Conservation (phyloP, 2,113 vertebrate genomes). For the Symphodus melops region DNA sequence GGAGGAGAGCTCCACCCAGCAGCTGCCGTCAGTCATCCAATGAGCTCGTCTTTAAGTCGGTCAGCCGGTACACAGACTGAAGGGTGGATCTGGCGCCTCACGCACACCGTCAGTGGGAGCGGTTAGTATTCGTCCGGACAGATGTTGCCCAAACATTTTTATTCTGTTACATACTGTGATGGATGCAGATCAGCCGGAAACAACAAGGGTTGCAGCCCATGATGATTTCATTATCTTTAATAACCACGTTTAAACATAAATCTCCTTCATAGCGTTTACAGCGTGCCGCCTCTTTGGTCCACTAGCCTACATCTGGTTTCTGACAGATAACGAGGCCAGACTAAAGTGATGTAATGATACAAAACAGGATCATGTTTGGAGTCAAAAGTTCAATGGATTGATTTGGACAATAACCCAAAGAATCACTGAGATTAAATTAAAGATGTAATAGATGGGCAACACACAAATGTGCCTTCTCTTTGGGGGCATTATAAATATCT, state of each 20-base stretch:
- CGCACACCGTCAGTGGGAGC: slow-evolving; percentile 29
- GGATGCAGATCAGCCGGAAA: slow-evolving; percentile 25
- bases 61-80: background rate
- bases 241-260: slow-evolving; percentile 42
- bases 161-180: slow-evolving; percentile 27
- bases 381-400: slow-evolving; percentile 19
- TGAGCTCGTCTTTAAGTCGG: slow-evolving; percentile 14
- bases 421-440: background rate
- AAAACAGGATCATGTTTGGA: slow-evolving; percentile 14
- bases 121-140: slow-evolving; percentile 16
- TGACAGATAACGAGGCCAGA: slow-evolving; percentile 30
- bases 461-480: background rate
- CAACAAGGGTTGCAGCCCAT: slow-evolving; percentile 31
- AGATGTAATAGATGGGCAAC: background rate
- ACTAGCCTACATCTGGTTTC: slow-evolving; percentile 49
- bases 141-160: slow-evolving; percentile 45
- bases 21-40: slow-evolving; percentile 58
- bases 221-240: slow-evolving; percentile 51
- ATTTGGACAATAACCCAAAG: background rate
- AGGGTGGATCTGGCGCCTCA: slow-evolving; percentile 8
- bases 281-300: slow-evolving; percentile 6
- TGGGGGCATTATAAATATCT: background rate
- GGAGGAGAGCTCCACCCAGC: slow-evolving; percentile 58
- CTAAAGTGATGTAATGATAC: slow-evolving; percentile 40
- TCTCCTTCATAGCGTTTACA: slow-evolving; percentile 19